Percentiles rank a stretch among this genome's conserved stretches.
Evolutionary conservation across 2,888 invertebrate species (phyloP).

Genomic region (Plutella xylostella): DNA sequence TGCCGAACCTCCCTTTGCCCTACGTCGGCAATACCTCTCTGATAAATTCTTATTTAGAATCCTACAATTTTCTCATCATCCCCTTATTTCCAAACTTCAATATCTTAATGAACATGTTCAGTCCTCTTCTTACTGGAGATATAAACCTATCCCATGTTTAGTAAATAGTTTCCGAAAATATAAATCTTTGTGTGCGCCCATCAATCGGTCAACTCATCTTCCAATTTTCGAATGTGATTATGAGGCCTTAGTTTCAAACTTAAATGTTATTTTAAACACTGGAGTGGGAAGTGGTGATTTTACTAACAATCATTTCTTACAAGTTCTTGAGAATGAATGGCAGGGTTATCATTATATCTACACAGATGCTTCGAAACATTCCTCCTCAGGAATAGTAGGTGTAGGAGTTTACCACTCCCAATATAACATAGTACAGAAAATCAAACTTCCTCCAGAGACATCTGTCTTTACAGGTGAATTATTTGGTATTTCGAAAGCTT

Average conservation of each 20-base stretch:
- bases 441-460: background rate
- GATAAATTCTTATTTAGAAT: background rate
- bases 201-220: background rate
- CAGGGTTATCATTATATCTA: background rate
- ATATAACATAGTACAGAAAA: background rate
- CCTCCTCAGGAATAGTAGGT: background rate
- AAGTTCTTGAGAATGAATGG: background rate
- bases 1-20: conserved; percentile 2
- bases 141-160: background rate
- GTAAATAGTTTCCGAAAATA: background rate
- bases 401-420: background rate
- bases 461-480: background rate
- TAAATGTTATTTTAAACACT: background rate
- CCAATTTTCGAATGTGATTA: background rate
- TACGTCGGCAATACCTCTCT: background rate
- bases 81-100: background rate
- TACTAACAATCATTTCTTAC: background rate
- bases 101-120: background rate
- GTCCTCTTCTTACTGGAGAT: background rate
- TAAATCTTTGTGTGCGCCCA: background rate
- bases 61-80: background rate
- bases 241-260: background rate
- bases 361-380: background rate
- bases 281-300: background rate
- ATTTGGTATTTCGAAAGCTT: background rate